These are phyloP conservation scores for Arvicanthis niloticus DNA, from an alignment of 2,113 vertebrate species.

Conservation along the genomic window DNA sequence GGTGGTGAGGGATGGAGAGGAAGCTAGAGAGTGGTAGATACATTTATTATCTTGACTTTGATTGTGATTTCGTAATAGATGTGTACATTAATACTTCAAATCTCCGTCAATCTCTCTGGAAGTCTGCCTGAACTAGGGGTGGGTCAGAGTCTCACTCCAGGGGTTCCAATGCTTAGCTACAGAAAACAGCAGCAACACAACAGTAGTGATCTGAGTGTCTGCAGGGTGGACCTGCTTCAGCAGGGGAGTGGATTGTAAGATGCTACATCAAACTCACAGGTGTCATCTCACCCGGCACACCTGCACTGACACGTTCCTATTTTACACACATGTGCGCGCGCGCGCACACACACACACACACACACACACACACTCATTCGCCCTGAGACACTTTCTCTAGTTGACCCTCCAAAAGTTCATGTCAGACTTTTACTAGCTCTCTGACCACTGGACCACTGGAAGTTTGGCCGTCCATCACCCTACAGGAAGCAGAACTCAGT, in stretches of 20 bases:
- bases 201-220: not conserved
- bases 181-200: not conserved
- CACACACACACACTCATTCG: not conserved
- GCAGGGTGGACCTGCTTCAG: not conserved
- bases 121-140: not conserved
- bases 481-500: not conserved
- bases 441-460: not conserved
- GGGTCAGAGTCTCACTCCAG: not conserved
- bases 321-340: too few species aligned
- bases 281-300: not conserved
- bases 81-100: not conserved
- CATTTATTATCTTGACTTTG: not conserved
- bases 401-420: not conserved
- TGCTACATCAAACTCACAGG: not conserved
- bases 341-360: too few species aligned
- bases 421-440: not conserved
- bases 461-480: too few species aligned
- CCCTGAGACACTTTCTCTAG: not conserved
- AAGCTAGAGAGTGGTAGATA: not conserved
- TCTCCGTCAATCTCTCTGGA: not conserved
- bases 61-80: not conserved
- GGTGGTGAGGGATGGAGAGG: not conserved
- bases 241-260: not conserved
- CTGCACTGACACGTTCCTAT: accelerated
- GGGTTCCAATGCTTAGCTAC: not conserved